phyloP scores from a whole-genome alignment of 1,140 invertebrate genomes.

The Planococcus citri region DNA sequence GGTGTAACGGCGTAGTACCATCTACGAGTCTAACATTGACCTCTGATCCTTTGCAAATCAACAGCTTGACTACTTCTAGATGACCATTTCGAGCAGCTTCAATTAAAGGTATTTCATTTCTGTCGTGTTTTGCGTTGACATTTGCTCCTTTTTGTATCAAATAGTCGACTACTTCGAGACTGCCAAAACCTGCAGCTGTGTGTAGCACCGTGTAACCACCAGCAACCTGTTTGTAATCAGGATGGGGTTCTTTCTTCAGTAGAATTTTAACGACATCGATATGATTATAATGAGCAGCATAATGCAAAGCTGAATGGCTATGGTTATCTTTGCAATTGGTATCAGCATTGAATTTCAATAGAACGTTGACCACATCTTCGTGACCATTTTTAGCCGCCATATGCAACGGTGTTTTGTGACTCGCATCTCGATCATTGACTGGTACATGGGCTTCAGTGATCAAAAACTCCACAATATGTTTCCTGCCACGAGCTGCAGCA shows the following conservation, averaged over 20 bases:
- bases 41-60: slow-evolving; percentile 27
- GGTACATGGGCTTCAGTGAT: too few species aligned
- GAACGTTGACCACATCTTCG: slow-evolving; percentile 23
- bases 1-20: slow-evolving; percentile 22
- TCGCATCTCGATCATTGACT: slow-evolving; percentile 22
- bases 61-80: slow-evolving; percentile 32
- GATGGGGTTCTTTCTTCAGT: slow-evolving; percentile 60
- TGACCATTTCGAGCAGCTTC: slow-evolving; percentile 38
- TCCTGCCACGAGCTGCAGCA: slow-evolving; percentile 15
- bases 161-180: slow-evolving; percentile 59
- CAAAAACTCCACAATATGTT: slow-evolving; percentile 23
- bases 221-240: slow-evolving; percentile 48
- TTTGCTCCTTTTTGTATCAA: slow-evolving; percentile 65
- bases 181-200: slow-evolving; percentile 82
- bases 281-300: slow-evolving; percentile 15
- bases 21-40: slow-evolving; percentile 24
- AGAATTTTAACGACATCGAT: slow-evolving; percentile 60
- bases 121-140: slow-evolving; percentile 61
- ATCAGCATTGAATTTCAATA: slow-evolving; percentile 16
- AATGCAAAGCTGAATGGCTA: slow-evolving; percentile 14
- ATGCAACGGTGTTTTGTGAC: slow-evolving; percentile 67
- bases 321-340: background rate
- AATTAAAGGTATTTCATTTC: slow-evolving; percentile 78
- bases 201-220: slow-evolving; percentile 74
- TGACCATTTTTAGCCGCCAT: slow-evolving; percentile 96